Base-by-base conservation (phyloP, 37 sponge, comb jelly and placozoan genomes). In the Cliona cf. orientalis region DNA sequence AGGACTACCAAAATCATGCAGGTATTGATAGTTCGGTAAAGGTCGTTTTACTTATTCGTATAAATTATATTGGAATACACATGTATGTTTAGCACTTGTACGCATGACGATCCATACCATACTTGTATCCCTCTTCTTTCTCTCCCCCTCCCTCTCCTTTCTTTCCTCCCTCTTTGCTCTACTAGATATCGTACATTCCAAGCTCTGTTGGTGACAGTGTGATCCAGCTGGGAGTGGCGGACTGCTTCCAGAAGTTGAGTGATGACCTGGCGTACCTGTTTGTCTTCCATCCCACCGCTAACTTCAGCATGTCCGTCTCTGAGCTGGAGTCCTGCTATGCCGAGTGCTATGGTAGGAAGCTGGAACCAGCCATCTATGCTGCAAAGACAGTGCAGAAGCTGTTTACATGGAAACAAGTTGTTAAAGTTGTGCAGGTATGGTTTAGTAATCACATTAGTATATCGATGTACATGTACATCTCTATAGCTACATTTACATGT, bases 261-360 rank as follows among this genome's bases (percentile, higher is more conserved):
- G 37, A 37, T 39, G 90, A 90, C 74, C 74, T 90, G 33, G 71
- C 74, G 1, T 65, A 84, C 76, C 66, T 90, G 69, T 90, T 90
- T 58, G 69, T 74, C 25, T 76, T 71, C 61, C 61, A 46, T 5
- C 81, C 85, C 36, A 63, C 75, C 0, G n/a, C 74, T 19, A 31
- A 41, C 33, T 74, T 74, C 42, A 33, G 44, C 53, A 32, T 80
- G 62, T 44, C 42, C 31, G 5, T 90, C 39, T 34, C 34, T 23
- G 55, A 57, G 12, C 38, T 90, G 69, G 55, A 55, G 33, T 11
- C 56, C 26, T 31, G 53, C 22, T 90, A 90, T 39, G 35, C 71
- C 22, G 40, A 75, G 25, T 90, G 90, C 71, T 80, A 49, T 33
- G 80, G 70, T 0, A 68, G 58, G 36, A 71, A 66, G 41, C 70